phyloP scores from a whole-genome alignment of 1,140 invertebrate genomes.

The Lepidurus apus region DNA sequence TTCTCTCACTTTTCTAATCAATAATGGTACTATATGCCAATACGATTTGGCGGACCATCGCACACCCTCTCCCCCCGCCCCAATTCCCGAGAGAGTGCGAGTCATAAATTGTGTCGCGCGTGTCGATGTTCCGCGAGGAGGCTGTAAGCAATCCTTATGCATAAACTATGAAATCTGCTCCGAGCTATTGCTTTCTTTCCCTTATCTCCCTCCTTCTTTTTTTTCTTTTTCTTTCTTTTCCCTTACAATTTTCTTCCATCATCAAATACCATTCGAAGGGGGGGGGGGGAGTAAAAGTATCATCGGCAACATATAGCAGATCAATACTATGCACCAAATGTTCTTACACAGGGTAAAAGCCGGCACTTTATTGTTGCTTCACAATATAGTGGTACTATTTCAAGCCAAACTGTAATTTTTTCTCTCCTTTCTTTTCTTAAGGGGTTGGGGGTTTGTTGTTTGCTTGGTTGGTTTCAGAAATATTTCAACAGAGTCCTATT shows the following conservation, averaged over 20 bases:
- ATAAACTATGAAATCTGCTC: slow-evolving; percentile 13
- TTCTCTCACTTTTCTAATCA: slow-evolving; percentile 1
- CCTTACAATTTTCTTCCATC: not conserved
- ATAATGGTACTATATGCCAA: not conserved
- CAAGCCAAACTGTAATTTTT: no score
- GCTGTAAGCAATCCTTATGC: slow-evolving; percentile 9
- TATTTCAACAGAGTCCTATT: not conserved
- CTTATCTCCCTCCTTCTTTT: not conserved
- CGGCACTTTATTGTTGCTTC: no score
- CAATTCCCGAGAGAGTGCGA: not conserved
- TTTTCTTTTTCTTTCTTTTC: not conserved
- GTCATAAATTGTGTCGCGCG: not conserved
- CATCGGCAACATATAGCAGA: no score
- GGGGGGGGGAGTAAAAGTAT: no score
- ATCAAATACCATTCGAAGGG: no score
- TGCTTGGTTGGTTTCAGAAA: not conserved
- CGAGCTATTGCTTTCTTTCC: not conserved
- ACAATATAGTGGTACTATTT: no score
- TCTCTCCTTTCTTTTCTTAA: no score
- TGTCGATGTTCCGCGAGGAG: not conserved
- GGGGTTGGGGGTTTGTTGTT: no score
- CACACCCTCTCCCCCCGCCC: not conserved
- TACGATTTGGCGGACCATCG: slow-evolving; percentile 6
- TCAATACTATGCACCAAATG: no score
- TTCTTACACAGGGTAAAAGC: no score